A percentile compares a stretch with the other conserved stretches of the same genome.
Evolutionary conservation across 2,888 invertebrate species (phyloP).

Genomic region (Apamea monoglypha): DNA sequence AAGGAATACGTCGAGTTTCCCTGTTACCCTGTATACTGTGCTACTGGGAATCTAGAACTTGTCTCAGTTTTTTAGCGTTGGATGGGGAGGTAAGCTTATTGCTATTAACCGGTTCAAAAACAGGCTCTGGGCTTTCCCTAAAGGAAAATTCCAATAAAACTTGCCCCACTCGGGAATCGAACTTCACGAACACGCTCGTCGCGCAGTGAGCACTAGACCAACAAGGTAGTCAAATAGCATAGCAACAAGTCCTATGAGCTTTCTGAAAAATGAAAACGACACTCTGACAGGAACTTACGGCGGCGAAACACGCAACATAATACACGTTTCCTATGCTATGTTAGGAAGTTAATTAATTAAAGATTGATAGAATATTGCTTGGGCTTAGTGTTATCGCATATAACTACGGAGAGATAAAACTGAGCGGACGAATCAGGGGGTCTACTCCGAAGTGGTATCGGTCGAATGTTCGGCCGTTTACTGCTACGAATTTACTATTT

Average conservation of each 20-base stretch:
- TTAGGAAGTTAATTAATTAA: constrained; percentile 2
- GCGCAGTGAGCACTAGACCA: background rate
- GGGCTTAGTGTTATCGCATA: background rate
- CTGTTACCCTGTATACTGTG: too few species aligned
- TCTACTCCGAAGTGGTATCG: too few species aligned
- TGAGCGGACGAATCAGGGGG: too few species aligned
- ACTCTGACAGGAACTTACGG: background rate
- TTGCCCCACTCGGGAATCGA: background rate
- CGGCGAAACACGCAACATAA: background rate
- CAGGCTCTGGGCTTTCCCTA: background rate
- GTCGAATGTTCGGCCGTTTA: too few species aligned
- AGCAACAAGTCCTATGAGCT: background rate
- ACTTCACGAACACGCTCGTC: background rate
- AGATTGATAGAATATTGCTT: background rate
- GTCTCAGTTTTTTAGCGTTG: background rate
- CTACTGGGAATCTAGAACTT: background rate
- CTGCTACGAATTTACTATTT: too few species aligned
- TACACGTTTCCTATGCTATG: background rate
- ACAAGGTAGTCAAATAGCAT: background rate
- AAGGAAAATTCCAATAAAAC: background rate
- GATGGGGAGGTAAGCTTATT: background rate
- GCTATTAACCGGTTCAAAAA: background rate
- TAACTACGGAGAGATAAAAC: background rate
- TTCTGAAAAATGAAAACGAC: background rate
- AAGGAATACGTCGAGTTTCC: too few species aligned